phyloP scores from a whole-genome alignment of 2,888 invertebrate genomes.

The Neelides folsomi region DNA sequence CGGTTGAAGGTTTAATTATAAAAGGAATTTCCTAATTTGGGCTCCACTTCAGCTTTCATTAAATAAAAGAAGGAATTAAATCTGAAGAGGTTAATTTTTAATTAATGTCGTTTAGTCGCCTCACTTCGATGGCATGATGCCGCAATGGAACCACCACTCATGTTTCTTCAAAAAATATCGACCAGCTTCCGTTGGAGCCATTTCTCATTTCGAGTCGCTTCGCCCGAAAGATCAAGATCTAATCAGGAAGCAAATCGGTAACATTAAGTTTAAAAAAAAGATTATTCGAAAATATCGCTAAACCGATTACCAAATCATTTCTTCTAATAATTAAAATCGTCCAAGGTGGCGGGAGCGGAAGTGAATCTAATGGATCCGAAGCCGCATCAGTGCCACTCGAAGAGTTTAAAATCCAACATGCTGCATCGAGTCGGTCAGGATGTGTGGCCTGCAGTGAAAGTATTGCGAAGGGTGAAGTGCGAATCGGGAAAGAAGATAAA shows the following conservation, averaged over 20 bases:
- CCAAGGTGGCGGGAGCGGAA: slow-evolving; percentile 35
- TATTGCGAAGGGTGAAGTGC: slow-evolving; percentile 62
- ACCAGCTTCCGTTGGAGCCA: slow-evolving; percentile 51
- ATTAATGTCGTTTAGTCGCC: slow-evolving; percentile 53
- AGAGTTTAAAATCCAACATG: slow-evolving; percentile 68
- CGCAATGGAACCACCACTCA: slow-evolving; percentile 72
- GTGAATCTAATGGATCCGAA: slow-evolving; percentile 41
- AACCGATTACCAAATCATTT: too few relatives aligned
- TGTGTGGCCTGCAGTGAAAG: slow-evolving; percentile 75
- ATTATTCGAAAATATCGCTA: neutral
- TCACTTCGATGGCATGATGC: slow-evolving; percentile 68
- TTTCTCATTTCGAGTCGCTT: slow-evolving; percentile 63
- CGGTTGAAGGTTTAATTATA: too few relatives aligned
- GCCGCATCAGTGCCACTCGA: slow-evolving; percentile 38
- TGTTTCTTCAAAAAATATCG: slow-evolving; percentile 77
- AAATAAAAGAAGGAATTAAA: too few relatives aligned
- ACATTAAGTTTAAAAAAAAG: slow-evolving; percentile 8
- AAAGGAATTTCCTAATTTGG: too few relatives aligned
- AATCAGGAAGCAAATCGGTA: slow-evolving; percentile 56
- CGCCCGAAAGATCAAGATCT: slow-evolving; percentile 71
- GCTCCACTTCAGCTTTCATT: too few relatives aligned
- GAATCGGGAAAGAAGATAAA: slow-evolving; percentile 71
- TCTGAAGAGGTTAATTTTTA: too few relatives aligned
- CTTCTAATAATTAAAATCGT: neutral
- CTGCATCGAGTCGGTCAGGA: slow-evolving; percentile 65